Conservation (phyloP, 2,888 invertebrate species). For the Boloria euphrosyne region DNA sequence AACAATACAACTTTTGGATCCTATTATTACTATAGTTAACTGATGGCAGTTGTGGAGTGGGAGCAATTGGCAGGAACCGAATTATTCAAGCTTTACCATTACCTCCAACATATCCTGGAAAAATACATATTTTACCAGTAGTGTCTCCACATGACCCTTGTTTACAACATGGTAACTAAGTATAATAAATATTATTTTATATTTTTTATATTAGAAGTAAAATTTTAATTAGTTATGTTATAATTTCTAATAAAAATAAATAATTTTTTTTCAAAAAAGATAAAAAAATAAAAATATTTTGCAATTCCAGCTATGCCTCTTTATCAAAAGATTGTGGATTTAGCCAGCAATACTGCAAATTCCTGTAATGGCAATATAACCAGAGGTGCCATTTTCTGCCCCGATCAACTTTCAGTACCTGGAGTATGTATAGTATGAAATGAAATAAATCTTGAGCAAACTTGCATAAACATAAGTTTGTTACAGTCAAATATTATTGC, state of each 20-base stretch:
- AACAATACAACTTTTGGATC: not conserved
- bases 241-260: no score
- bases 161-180: slow-evolving; percentile 68
- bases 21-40: slow-evolving; percentile 56
- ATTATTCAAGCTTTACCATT: slow-evolving; percentile 84
- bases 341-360: slow-evolving; percentile 81
- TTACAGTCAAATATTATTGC: no score
- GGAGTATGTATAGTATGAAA: slow-evolving; percentile 55
- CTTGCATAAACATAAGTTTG: no score
- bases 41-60: slow-evolving; percentile 73
- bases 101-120: slow-evolving; percentile 91
- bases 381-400: slow-evolving; percentile 70
- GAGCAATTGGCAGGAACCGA: slow-evolving; percentile 66
- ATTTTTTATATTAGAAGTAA: not conserved
- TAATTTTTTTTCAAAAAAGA: no score
- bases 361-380: slow-evolving; percentile 59
- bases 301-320: slow-evolving; percentile 83
- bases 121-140: slow-evolving; percentile 89
- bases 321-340: slow-evolving; percentile 91
- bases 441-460: not conserved
- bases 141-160: slow-evolving; percentile 85
- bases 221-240: not conserved
- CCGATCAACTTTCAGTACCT: slow-evolving; percentile 69
- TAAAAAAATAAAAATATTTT: not conserved
- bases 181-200: slow-evolving; percentile 11